Evolutionary conservation across 1,140 invertebrate genomes (phyloP), one percentile per base, ranked within the genome.

Genomic region (Lepidotrigona ventralis): DNA sequence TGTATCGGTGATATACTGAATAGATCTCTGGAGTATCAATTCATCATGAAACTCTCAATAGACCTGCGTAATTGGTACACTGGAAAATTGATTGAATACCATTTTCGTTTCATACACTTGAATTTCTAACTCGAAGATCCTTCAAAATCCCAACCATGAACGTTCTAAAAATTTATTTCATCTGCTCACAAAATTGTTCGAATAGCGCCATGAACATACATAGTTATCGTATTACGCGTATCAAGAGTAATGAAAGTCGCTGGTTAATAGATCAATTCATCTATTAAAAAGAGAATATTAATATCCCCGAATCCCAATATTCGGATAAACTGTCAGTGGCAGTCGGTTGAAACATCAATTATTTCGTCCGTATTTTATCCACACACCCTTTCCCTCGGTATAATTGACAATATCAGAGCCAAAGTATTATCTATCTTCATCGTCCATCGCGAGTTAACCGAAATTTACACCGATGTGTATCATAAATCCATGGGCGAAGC

Each of bases 401-500:
- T n/a, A 58, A 46, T 76, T 46, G 54, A 19, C 80, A 26, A 39
- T 68, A 60, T 75, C 17, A 19, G 11, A 33, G 19, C 51, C 19
- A 5, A 3, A 9, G 14, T 6, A 14, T 39, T 71, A 68, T 58
- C 33, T 58, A 60, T 58, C 68, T 58, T 60, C 23, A 69, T 53
- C n/a, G n/a, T n/a, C 39, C 66, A 60, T 70, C 26, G 29, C n/a
- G 21, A n/a, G n/a, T 17, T 46, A 53, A 54, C 23, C 33, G 53
- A 23, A 60, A 26, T 56, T 54, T 33, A 46, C 39, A 23, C 23
- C 39, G 63, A 14, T 53, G 39, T 17, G 81, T 63, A 29, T 78
- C 74, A 60, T 78, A 78, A 83, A 83, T 78, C 51, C 54, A 8
- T 1, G 1, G 1, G 75, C 66, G 33, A 29, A 69, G 58, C 11